These are phyloP conservation scores for Agrochola macilenta DNA, from an alignment of 2,888 invertebrate species.

Conservation along the genomic window DNA sequence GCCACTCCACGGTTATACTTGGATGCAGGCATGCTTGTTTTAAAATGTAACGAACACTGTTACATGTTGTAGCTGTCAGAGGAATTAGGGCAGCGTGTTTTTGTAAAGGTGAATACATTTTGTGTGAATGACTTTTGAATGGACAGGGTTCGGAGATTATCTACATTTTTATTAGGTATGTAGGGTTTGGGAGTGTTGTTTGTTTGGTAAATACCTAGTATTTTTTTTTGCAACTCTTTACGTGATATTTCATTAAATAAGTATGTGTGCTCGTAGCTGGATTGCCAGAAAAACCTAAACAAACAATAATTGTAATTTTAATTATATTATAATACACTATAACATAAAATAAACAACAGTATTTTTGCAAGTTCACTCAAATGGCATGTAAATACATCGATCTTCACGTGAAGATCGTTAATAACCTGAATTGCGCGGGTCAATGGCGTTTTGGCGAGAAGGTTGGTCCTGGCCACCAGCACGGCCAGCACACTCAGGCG, in stretches of 20 bases:
- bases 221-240: neutral
- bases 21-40: slow-evolving; percentile 39
- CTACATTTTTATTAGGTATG: neutral
- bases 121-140: neutral
- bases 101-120: neutral
- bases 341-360: too few species aligned
- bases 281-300: neutral
- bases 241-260: neutral
- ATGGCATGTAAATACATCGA: too few species aligned
- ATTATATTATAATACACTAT: too few species aligned
- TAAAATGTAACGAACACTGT: slow-evolving; percentile 46
- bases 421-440: too few species aligned
- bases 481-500: too few species aligned
- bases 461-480: too few species aligned
- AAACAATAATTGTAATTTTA: too few species aligned
- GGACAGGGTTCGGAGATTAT: neutral
- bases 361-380: too few species aligned
- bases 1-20: slow-evolving; percentile 45
- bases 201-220: neutral
- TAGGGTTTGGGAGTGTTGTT: neutral
- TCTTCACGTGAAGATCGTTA: too few species aligned
- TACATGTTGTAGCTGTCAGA: slow-evolving; percentile 4
- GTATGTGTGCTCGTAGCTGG: too few species aligned
- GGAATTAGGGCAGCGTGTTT: slow-evolving; percentile 17
- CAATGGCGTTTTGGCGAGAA: too few species aligned